phyloP scores from a whole-genome alignment of 2,113 vertebrate species.

The Otocyon megalotis region DNA sequence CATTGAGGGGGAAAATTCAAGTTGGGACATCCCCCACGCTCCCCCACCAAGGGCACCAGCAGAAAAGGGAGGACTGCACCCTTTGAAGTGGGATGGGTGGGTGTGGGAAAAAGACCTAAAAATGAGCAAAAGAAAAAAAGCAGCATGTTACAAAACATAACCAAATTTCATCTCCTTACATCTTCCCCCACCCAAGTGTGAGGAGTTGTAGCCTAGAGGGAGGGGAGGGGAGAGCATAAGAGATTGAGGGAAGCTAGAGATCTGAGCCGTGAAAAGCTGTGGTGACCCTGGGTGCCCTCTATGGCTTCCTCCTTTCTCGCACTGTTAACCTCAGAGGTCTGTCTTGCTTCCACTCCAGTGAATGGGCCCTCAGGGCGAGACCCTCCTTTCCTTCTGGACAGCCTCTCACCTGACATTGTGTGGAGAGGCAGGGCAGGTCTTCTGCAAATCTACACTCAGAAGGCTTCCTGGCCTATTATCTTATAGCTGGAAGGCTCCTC shows the following conservation, averaged over 20 bases:
- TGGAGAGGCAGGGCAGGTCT: background rate
- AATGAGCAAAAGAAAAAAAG: background rate
- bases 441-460: background rate
- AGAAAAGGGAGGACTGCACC: background rate
- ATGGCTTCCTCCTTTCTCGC: background rate
- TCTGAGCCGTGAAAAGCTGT: background rate
- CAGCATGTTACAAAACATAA: background rate
- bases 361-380: background rate
- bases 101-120: background rate
- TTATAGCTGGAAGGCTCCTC: background rate
- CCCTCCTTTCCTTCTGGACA: background rate
- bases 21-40: too few species aligned
- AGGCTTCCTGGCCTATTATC: background rate
- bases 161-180: background rate
- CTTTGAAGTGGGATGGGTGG: too few species aligned
- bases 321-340: background rate
- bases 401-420: conserved; percentile 69
- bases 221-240: background rate
- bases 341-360: background rate
- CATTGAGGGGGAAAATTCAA: background rate
- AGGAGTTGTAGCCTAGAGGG: background rate
- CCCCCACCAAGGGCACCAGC: background rate
- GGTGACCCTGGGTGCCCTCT: too few species aligned
- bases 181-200: background rate
- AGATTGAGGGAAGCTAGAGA: background rate